Conservation (phyloP, 2,888 invertebrate species). For the Melanostoma mellinum region DNA sequence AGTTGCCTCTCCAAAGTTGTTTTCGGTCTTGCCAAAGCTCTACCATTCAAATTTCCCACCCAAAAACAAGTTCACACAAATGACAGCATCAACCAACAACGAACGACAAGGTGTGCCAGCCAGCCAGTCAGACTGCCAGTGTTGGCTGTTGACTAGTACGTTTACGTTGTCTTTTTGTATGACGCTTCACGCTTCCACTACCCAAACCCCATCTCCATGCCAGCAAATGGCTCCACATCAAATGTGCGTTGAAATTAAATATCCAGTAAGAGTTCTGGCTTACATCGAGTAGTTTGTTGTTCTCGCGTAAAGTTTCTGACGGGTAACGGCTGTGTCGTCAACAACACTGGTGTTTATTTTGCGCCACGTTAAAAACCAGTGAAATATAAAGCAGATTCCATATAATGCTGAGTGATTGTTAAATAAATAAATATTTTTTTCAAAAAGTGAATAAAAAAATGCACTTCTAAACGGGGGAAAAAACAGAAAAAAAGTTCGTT, state of each 20-base stretch:
- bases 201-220: conserved; percentile 54
- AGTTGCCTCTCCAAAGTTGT: conserved; percentile 19
- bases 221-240: conserved; percentile 63
- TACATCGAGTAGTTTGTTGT: conserved; percentile 53
- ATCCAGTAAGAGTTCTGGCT: conserved; percentile 70
- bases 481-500: conserved; percentile 50
- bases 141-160: conserved; percentile 45
- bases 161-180: conserved; percentile 31
- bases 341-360: conserved; percentile 26
- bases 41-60: neutral
- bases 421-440: conserved; percentile 1
- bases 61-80: conserved; percentile 18
- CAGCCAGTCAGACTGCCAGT: neutral
- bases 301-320: conserved; percentile 32
- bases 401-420: neutral
- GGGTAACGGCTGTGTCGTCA: conserved; percentile 28
- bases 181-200: neutral
- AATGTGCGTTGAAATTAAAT: conserved; percentile 57
- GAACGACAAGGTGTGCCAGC: conserved; percentile 53
- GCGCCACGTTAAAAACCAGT: conserved; percentile 56
- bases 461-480: conserved; percentile 7
- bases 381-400: conserved; percentile 21
- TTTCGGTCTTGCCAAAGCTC: conserved; percentile 41
- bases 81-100: neutral
- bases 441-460: conserved; percentile 5